Percentiles rank a stretch among this genome's conserved stretches.
These are phyloP conservation scores for Verasper variegatus DNA, from an alignment of 2,113 vertebrate genomes.

Conservation along the genomic window DNA sequence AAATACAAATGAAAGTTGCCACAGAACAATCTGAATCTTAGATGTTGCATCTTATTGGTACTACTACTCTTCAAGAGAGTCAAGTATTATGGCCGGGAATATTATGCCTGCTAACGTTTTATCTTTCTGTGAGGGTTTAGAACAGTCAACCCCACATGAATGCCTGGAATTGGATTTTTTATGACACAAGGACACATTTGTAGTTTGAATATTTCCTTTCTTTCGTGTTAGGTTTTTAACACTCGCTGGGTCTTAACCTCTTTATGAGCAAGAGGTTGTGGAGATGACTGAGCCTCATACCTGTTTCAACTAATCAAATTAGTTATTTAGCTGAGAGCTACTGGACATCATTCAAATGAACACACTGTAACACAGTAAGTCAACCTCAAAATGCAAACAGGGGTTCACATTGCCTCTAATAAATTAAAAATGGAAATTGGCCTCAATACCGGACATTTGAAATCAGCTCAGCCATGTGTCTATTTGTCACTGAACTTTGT, in stretches of 20 bases:
- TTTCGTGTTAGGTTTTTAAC: neutral
- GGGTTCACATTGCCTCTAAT: neutral
- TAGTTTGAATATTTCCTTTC: slow-evolving; percentile 32
- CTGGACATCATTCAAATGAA: neutral
- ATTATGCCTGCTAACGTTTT: slow-evolving; percentile 11
- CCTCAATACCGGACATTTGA: neutral
- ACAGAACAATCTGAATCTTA: neutral
- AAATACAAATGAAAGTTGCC: neutral
- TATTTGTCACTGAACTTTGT: neutral
- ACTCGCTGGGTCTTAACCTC: neutral
- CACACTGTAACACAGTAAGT: neutral
- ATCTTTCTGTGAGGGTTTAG: slow-evolving; percentile 21
- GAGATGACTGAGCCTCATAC: slow-evolving; percentile 1
- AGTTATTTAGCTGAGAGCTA: neutral
- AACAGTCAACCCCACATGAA: slow-evolving; percentile 1
- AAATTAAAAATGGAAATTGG: no score
- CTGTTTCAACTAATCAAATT: neutral
- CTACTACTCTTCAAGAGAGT: neutral
- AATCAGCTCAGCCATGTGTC: neutral
- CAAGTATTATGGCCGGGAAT: slow-evolving; percentile 13
- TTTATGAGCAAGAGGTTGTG: neutral
- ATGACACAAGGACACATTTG: slow-evolving; percentile 27
- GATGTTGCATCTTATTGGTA: slow-evolving; percentile 1
- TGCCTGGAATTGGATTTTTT: slow-evolving; percentile 19
- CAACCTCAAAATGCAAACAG: neutral